Base-by-base conservation (phyloP, 2,888 invertebrate species). In the Calephelis perditalis region DNA sequence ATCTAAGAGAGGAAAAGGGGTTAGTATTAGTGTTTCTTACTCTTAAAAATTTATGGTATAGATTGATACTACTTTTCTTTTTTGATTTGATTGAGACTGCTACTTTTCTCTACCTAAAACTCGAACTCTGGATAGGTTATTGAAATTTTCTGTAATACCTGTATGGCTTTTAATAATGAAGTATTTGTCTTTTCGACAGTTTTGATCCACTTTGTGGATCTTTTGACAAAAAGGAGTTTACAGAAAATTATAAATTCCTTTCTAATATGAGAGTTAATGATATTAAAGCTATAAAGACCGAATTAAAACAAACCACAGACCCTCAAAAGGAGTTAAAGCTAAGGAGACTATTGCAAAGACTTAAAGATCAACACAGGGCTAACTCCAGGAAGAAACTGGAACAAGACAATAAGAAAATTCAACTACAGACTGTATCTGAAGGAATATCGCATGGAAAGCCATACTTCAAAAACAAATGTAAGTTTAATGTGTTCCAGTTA, bases 181-280 rank as follows among this genome's bases (percentile, higher is more conserved):
- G 3, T 26, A 26, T 26, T 26, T 26, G 1, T 26, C 26, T 61
- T 47, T 47, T 43, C 77, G 78, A 2, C 72, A 92, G 98, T 68
- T 98, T 97, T 87, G 97, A 98, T 77, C 94, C 94, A 35, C 89
- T 96, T 0, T 96, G 96, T 71, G 98, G 98, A 4, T 92, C 92
- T 56, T 97, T 94, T 79, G 93, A 96, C 75, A 92, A 94, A 59
- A 93, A 93, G 70, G 86, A 92, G 36, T 98, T 97, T 76, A 93
- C 94, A 61, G 91, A 93, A 61, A 93, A 96, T 72, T 98, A 97
- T 73, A 92, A 92, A 65, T 98, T 98, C 78, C 73, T 98, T 0
- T 91, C 92, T 12, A 93, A 96, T 37, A 84, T 97, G 2, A 93
- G 94, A 15, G 83, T 92, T 59, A 93, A 94, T 63, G 98, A 98